Base-by-base conservation (phyloP, 2,113 vertebrate genomes). In the Epinephelus cyanopodus region DNA sequence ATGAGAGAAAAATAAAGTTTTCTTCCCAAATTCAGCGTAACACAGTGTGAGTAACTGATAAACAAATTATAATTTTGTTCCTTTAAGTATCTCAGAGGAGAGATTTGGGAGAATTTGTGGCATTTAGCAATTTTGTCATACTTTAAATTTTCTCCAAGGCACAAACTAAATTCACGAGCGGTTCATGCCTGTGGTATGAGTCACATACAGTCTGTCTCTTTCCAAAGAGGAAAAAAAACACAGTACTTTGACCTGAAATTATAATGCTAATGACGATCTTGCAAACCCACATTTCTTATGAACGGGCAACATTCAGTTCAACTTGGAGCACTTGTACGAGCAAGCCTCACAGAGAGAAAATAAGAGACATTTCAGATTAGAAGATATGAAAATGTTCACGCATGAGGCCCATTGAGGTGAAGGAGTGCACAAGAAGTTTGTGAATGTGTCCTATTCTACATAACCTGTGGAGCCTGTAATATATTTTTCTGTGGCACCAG, bases 401-500 rank as follows among this genome's bases (percentile, higher is more conserved):
- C 6, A 23, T 18, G 19, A 81, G 17, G 23, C 7, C 19, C 21
- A n/a, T 9, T 56, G 2, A 23, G 33, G 47, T 48, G 37, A 77
- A 58, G 45, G 2, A 8, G 6, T 39, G 11, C 2, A 19, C 27
- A 13, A 8, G 42, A 60, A 14, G 62, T 19, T 64, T 13, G 2
- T 45, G 23, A 15, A 66, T 21, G 25, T 66, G 29, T 67, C 37
- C 25, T 60, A 3, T 62, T 57, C 27, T 33, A 39, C 19, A 10
- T 45, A 21, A 23, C n/a, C 27, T 64, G 5, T 52, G 19, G 1
- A 42, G 25, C 50, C 47, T 45, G 10, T 69, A 42, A 25, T 12
- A 7, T 61, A 45, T 45, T 76, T 70, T 75, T 47, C 5, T 33
- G 18, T 77, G n/a, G 21, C 4, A 21, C 69, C 17, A 71, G n/a